Base-by-base conservation (phyloP, 1,140 invertebrate genomes). In the Andricus grossulariae region DNA sequence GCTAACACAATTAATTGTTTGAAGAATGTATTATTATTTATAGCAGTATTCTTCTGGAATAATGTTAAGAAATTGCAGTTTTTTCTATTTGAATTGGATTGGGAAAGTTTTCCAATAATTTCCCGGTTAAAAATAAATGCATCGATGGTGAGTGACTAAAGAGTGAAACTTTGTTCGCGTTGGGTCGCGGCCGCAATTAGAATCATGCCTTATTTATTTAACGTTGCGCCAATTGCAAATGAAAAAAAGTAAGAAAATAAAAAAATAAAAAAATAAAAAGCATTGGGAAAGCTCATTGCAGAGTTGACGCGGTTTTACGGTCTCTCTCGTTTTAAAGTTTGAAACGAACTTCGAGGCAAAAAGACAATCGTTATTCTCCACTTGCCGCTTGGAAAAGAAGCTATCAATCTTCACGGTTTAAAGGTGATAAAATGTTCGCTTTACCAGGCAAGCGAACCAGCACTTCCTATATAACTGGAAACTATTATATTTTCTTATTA, bases 381-480 rank as follows among this genome's bases (percentile, higher is more conserved):
- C 39, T 45, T 45, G 39, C 39, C 18, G 60, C 25, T 66, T 66
- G 4, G 25, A 39, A 66, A 32, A 39, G 60, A 32, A 39, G 25
- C 60, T 66, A 66, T 66, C 16, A 66, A 66, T 66, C 60, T 66
- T 66, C 25, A 66, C 60, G 60, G 60, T 66, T 66, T 66, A 66
- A 66, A 66, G 60, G 60, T 66, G 60, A 66, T 66, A 66, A 66
- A 66, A 39, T 66, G 60, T 66, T 66, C 60, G 32, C 45, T 66
- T 66, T 66, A 66, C 25, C 25, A 25, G 25, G 21, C 21, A 25
- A 66, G 25, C 25, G 25, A 66, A 66, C 3, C 25, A 66, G 57
- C 12, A 66, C 13, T 66, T 66, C 15, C 60, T 60, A 32, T 25
- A n/a, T 25, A 66, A 5, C 11, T 39, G 13, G 12, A 21, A 0